Conservation (phyloP, 2,888 invertebrate species). For the Apotomis turbidana region DNA sequence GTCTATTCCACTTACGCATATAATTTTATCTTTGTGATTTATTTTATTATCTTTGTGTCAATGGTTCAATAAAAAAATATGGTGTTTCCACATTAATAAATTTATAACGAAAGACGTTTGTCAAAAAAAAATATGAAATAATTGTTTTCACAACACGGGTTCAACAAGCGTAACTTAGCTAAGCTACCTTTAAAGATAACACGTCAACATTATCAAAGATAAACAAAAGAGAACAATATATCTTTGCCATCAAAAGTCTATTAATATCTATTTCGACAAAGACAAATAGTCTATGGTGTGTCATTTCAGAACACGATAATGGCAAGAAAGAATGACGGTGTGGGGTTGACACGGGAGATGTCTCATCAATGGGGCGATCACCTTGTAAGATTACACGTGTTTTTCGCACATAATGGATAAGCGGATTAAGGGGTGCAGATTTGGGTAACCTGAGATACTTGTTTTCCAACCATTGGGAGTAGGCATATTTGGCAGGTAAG, state of each 20-base stretch:
- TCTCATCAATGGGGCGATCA: constrained; percentile 46
- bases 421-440: constrained; percentile 18
- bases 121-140: neutral
- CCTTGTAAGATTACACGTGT: constrained; percentile 52
- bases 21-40: too few species aligned
- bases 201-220: neutral
- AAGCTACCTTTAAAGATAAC: neutral
- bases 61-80: too few species aligned
- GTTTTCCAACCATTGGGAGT: constrained; percentile 25
- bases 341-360: constrained; percentile 26
- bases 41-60: too few species aligned
- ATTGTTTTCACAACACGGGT: neutral
- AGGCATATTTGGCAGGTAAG: neutral
- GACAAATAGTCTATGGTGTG: constrained; percentile 28
- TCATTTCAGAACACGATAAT: constrained; percentile 27
- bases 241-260: neutral
- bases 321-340: constrained; percentile 22
- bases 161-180: neutral
- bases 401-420: constrained; percentile 46
- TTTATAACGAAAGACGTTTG: too few species aligned
- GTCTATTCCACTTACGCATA: too few species aligned
- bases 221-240: neutral
- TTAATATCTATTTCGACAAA: constrained; percentile 25
- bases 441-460: constrained; percentile 33
- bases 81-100: too few species aligned